A percentile compares a stretch with the other conserved stretches of the same genome.
These are phyloP conservation scores for Aproaerema taeniolella DNA, from an alignment of 2,888 invertebrate species.

Conservation along the genomic window DNA sequence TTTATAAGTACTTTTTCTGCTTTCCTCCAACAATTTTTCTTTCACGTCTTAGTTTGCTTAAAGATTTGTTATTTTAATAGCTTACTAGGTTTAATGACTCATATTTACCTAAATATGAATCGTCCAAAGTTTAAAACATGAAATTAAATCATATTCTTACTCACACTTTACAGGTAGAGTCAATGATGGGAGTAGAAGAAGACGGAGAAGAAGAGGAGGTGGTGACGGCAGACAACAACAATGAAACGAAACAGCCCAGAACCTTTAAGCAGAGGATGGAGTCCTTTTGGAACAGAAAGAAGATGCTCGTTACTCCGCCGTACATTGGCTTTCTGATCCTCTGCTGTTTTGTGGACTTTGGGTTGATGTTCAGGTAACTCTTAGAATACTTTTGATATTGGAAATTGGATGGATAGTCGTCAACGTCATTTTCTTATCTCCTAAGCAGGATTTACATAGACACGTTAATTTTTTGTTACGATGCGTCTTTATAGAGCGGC, in stretches of 20 bases:
- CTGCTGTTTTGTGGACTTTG: slow-evolving; percentile 78
- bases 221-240: slow-evolving; percentile 62
- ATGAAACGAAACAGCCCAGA: slow-evolving; percentile 58
- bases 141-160: no score
- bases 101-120: neutral
- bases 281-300: slow-evolving; percentile 65
- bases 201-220: slow-evolving; percentile 63
- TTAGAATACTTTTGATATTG: neutral
- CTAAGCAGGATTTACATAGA: no score
- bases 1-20: no score
- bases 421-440: no score
- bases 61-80: no score
- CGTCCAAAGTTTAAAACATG: neutral
- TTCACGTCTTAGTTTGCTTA: no score
- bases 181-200: slow-evolving; percentile 58
- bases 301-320: slow-evolving; percentile 70
- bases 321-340: slow-evolving; percentile 71
- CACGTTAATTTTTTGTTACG: no score
- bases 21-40: no score
- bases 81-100: neutral
- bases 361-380: slow-evolving; percentile 77
- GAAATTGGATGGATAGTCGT: no score
- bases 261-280: slow-evolving; percentile 64
- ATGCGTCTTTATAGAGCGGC: no score
- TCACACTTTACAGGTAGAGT: slow-evolving; percentile 61